phyloP scores from a whole-genome alignment of 2,113 vertebrate genomes.

The Aspiorhynchus laticeps region DNA sequence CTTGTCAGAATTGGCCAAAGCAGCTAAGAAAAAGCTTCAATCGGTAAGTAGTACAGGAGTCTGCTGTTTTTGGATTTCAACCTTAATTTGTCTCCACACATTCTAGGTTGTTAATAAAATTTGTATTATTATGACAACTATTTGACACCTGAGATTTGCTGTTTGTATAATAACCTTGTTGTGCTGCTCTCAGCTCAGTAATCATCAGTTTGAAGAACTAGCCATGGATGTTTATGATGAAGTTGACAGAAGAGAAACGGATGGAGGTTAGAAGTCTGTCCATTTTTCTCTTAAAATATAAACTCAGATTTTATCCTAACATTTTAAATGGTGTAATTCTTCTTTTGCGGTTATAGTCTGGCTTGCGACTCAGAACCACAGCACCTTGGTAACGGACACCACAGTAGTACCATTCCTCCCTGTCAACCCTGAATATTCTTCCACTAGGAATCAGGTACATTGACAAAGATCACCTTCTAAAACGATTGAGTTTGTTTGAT shows the following conservation, averaged over 20 bases:
- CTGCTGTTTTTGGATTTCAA: neutral
- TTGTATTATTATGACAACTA: neutral
- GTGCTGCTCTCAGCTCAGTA: slow-evolving; percentile 83
- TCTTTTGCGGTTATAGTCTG: slow-evolving; percentile 80
- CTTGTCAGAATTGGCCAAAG: slow-evolving; percentile 95
- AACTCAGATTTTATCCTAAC: neutral
- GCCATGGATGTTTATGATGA: slow-evolving; percentile 99
- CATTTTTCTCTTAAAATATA: neutral
- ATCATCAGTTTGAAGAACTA: slow-evolving; percentile 98
- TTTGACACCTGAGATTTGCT: neutral
- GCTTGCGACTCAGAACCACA: slow-evolving; percentile 97
- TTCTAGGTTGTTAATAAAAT: neutral
- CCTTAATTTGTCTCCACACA: neutral
- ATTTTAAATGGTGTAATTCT: neutral
- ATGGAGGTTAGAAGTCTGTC: slow-evolving; percentile 81
- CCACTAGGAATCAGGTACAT: slow-evolving; percentile 94
- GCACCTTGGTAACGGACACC: slow-evolving; percentile 93
- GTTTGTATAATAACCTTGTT: neutral
- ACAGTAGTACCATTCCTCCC: slow-evolving; percentile 97
- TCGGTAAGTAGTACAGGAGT: slow-evolving; percentile 80
- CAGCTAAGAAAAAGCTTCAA: slow-evolving; percentile 97
- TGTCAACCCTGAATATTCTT: slow-evolving; percentile 97
- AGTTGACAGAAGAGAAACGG: slow-evolving; percentile 96
- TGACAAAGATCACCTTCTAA: neutral
- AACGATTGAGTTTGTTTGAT: neutral